Conservation (phyloP, 1,140 invertebrate species). For the Cyclargus thomasi region DNA sequence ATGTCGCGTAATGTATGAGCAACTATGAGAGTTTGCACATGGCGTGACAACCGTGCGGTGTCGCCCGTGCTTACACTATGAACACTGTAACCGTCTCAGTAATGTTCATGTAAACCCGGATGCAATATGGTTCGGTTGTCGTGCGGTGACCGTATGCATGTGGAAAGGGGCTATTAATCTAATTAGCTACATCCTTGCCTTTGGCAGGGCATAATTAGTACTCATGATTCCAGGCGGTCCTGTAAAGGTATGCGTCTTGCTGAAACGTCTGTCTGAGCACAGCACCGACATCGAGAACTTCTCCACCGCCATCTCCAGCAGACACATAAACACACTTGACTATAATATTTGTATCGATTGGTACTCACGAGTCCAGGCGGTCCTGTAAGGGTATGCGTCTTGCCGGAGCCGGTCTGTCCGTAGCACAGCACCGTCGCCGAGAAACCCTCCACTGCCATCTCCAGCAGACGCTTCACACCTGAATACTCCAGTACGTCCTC, state of each 20-base stretch:
- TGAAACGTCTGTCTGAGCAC: constrained; percentile 97
- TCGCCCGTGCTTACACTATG: no score
- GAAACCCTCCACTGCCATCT: constrained; percentile 95
- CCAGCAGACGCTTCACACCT: constrained; percentile 88
- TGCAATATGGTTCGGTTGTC: no score
- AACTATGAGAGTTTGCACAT: no score
- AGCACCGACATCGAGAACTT: constrained; percentile 95
- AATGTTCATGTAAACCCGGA: no score
- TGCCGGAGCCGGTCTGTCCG: constrained; percentile 97
- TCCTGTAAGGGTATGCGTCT: constrained; percentile 96
- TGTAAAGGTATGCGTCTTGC: constrained; percentile 96
- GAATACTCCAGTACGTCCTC: constrained; percentile 87
- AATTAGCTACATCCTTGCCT: no score
- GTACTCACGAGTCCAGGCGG: constrained; percentile 86
- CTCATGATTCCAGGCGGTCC: constrained; percentile 90
- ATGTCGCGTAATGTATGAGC: no score
- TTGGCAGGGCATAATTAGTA: no score
- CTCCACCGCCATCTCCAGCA: constrained; percentile 94
- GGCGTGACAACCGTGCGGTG: no score
- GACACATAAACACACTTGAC: constrained; percentile 63
- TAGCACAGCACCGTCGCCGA: constrained; percentile 96
- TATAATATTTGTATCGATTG: no score
- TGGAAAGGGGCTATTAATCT: no score
- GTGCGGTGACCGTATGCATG: no score
- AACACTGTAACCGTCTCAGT: no score